These are phyloP conservation scores for Corynorhinus townsendii DNA, from an alignment of 2,113 vertebrate genomes.

Conservation along the genomic window DNA sequence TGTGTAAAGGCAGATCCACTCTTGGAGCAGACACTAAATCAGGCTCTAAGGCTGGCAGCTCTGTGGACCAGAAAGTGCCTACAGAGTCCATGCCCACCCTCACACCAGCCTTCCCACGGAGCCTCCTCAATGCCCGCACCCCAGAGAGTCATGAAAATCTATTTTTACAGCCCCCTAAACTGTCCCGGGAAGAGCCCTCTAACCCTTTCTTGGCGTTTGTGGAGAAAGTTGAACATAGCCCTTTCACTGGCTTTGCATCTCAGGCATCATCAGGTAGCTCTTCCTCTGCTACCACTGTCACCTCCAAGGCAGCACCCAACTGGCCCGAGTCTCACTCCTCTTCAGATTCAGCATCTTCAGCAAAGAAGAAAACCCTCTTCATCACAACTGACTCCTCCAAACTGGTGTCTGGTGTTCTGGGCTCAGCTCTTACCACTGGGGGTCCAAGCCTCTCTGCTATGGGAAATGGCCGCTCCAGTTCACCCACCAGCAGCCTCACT, in stretches of 20 bases:
- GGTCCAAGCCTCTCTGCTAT: slow-evolving; percentile 82
- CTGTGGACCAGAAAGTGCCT: slow-evolving; percentile 84
- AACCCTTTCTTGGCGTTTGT: slow-evolving; percentile 95
- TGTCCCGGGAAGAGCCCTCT: slow-evolving; percentile 88
- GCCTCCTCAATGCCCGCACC: slow-evolving; percentile 78
- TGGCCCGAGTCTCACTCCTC: slow-evolving; percentile 81
- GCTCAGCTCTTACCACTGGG: slow-evolving; percentile 79
- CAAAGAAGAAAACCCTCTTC: slow-evolving; percentile 90
- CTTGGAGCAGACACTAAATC: slow-evolving; percentile 84
- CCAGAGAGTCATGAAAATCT: slow-evolving; percentile 94
- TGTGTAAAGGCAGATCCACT: slow-evolving; percentile 80
- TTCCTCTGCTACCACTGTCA: slow-evolving; percentile 69
- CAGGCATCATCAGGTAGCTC: slow-evolving; percentile 78
- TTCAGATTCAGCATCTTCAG: slow-evolving; percentile 75
- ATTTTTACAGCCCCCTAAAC: slow-evolving; percentile 93
- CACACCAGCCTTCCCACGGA: slow-evolving; percentile 87
- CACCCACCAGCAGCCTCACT: slow-evolving; percentile 81
- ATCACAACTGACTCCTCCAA: slow-evolving; percentile 93
- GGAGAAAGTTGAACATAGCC: slow-evolving; percentile 87
- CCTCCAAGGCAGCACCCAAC: slow-evolving; percentile 77
- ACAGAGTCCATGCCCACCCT: slow-evolving; percentile 87
- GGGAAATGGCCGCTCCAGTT: slow-evolving; percentile 83
- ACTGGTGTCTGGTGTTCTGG: slow-evolving; percentile 84
- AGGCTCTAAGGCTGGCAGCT: slow-evolving; percentile 84
- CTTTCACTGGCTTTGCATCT: slow-evolving; percentile 90